Base-by-base conservation (phyloP, 2,888 invertebrate species). In the Phytoseiulus persimilis region DNA sequence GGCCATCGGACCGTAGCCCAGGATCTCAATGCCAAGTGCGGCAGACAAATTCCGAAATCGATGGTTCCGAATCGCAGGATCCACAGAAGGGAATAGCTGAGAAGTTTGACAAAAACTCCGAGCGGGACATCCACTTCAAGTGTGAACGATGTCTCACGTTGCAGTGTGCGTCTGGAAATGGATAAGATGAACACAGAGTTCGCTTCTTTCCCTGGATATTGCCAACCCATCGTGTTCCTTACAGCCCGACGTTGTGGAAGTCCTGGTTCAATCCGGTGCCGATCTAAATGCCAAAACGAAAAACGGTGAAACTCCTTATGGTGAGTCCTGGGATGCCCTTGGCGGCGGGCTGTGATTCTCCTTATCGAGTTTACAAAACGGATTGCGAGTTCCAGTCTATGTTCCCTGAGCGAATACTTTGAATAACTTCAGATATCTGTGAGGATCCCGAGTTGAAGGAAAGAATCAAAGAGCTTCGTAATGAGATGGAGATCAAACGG, bases 261-360 rank as follows among this genome's bases (percentile, higher is more conserved):
- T 98, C 92, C 94, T 99, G 92, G 98, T 98, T 91, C 97, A 98
- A 93, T 96, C 96, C 93, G 99, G 98, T 91, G 99, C 98, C 91
- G 98, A 99, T 94, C 95, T 99, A 92, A 97, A 98, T 93, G 97
- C 98, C 65, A 96, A 96, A 93, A 99, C 98, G 92, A 97, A 96
- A 92, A 97, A 96, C 92, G 98, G 98, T 91, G 99, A 99, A 94
- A 98, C 98, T 90, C 98, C 99, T 65, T 96, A 97, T 93, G 98
- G 97, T 97, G 94, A 93, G 93, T 91, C 83, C 18, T 18, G 65
- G 18, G 18, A 65, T 90, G 89, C 31, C 39, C 90, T 89, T 90
- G 23, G 90, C 89, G 90, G 28, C 89, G 2, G 5, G 11, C 65
- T 28, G 28, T 23, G 18, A 65, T 65, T 18, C 18, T 45, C 23